Percentiles rank a stretch among this genome's conserved stretches.
These are phyloP conservation scores for Pachymerium ferrugineum DNA, from an alignment of 2,888 invertebrate species.

Conservation along the genomic window DNA sequence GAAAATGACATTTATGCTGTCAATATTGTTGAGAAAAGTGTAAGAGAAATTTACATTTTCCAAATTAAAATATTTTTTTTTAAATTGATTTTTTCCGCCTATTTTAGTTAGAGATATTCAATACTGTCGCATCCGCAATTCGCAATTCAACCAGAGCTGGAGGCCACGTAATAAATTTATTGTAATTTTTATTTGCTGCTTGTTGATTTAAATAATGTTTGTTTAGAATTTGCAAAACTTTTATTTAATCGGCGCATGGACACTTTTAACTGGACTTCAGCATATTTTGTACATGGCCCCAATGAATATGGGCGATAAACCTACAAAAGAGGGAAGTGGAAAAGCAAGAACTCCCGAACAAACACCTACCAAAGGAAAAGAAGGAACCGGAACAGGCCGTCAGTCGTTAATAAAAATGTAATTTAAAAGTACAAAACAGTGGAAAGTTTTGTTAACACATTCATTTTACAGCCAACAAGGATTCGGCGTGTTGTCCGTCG, in stretches of 20 bases:
- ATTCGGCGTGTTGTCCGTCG: conserved; percentile 82
- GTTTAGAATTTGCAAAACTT: conserved; percentile 78
- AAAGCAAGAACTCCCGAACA: conserved; percentile 38
- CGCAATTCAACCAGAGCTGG: conserved; percentile 80
- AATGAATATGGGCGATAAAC: conserved; percentile 43
- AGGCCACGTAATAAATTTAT: conserved; percentile 63
- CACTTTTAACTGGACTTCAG: conserved; percentile 78
- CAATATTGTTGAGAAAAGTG: conserved; percentile 76
- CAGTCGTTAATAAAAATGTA: conserved; percentile 67
- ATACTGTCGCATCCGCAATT: conserved; percentile 70
- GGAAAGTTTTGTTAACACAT: background rate
- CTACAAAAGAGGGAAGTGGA: conserved; percentile 43
- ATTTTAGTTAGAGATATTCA: conserved; percentile 69
- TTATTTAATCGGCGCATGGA: conserved; percentile 80
- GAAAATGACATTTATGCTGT: conserved; percentile 74
- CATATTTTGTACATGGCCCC: conserved; percentile 46
- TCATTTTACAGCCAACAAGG: conserved; percentile 64
- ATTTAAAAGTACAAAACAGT: conserved; percentile 38
- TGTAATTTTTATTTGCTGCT: conserved; percentile 49
- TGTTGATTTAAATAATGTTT: conserved; percentile 54
- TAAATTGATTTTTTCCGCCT: conserved; percentile 23
- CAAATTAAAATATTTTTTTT: background rate
- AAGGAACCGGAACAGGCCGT: conserved; percentile 45
- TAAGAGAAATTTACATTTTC: conserved; percentile 40
- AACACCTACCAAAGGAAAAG: conserved; percentile 38